Evolutionary conservation across 2,888 invertebrate species (phyloP).

Genomic region (Anthoptus insignis): DNA sequence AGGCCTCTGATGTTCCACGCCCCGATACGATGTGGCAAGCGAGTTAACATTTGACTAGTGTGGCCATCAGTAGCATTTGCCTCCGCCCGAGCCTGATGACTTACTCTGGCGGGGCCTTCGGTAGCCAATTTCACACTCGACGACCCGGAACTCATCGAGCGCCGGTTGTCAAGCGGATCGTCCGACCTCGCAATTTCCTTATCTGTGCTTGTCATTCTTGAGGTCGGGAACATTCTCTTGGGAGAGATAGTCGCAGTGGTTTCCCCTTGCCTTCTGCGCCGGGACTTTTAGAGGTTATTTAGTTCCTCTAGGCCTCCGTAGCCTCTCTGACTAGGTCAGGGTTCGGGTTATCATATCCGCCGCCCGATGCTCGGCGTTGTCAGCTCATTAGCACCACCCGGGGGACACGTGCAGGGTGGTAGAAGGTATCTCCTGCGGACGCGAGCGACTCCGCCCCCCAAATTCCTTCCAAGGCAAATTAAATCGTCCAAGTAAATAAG

Average conservation of each 20-base stretch:
- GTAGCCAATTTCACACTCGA: no score
- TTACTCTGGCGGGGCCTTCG: no score
- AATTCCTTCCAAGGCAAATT: no score
- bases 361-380: slow-evolving; percentile 5
- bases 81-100: no score
- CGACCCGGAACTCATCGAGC: slow-evolving; percentile 6
- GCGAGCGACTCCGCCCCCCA: background rate
- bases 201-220: background rate
- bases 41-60: no score
- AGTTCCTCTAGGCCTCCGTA: slow-evolving; percentile 16
- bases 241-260: slow-evolving; percentile 18
- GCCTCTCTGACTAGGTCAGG: background rate
- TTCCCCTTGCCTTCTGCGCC: slow-evolving; percentile 22
- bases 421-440: slow-evolving; percentile 1
- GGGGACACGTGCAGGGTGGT: slow-evolving; percentile 6
- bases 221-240: slow-evolving; percentile 22
- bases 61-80: slow-evolving; percentile 17
- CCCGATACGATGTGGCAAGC: no score
- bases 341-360: background rate
- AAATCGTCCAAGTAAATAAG: no score
- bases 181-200: background rate
- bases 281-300: slow-evolving; percentile 2
- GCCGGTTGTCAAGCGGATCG: slow-evolving; percentile 18
- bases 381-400: background rate
- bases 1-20: no score